A percentile compares a stretch with the other conserved stretches of the same genome.
These are phyloP conservation scores for Phaetusa simplex DNA, from an alignment of 2,113 vertebrate genomes.

Conservation along the genomic window DNA sequence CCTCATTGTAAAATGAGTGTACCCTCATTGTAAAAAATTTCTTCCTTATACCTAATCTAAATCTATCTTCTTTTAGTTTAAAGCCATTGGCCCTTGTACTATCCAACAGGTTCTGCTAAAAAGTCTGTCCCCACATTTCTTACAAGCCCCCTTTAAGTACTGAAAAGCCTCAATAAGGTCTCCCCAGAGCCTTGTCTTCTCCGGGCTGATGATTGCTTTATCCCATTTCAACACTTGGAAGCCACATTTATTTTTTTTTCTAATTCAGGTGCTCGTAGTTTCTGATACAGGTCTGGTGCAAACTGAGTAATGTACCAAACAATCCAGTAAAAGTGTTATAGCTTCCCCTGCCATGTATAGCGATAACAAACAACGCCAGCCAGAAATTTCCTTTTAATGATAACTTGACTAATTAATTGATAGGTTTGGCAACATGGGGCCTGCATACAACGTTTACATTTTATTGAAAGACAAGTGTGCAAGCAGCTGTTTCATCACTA, in stretches of 20 bases:
- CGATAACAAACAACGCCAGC: neutral
- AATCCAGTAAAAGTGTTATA: neutral
- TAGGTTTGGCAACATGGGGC: neutral
- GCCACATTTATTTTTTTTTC: neutral
- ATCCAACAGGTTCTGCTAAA: neutral
- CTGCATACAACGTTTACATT: neutral
- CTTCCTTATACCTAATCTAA: neutral
- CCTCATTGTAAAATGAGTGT: no score
- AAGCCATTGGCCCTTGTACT: neutral
- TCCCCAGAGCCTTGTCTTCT: neutral
- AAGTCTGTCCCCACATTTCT: neutral
- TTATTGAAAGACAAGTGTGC: neutral
- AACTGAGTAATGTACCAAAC: neutral
- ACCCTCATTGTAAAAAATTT: neutral
- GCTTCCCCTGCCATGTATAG: neutral
- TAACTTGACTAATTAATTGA: neutral
- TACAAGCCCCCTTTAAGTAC: neutral
- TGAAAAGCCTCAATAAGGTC: neutral
- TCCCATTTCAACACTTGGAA: neutral
- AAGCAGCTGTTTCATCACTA: neutral
- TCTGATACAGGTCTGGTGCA: neutral
- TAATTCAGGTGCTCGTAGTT: neutral
- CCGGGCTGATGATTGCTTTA: neutral
- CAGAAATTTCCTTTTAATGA: neutral
- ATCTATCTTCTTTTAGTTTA: neutral